Evolutionary conservation across 2,113 vertebrate genomes (phyloP), one percentile per base, ranked within the genome.

Genomic region (Hippocampus zosterae): DNA sequence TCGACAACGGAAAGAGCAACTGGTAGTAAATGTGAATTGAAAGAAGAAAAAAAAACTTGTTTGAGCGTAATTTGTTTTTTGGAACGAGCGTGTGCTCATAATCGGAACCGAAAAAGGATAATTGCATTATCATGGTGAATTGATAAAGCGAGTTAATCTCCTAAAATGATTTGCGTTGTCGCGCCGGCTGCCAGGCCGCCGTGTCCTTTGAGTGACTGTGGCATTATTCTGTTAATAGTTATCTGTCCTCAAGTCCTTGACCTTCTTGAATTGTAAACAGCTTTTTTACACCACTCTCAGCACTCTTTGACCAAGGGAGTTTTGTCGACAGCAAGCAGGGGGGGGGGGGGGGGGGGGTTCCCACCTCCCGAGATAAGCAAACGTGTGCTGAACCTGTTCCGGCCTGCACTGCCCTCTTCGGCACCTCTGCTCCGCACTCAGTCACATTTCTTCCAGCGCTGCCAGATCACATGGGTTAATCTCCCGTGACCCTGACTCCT

Each of bases 181-280:
- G 41, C 64, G 65, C 75, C 65, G 44, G 63, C 65, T 48, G 65
- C 63, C 71, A 65, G 25, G 61, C 56, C 55, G 77, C 68, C 65
- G 82, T 85, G 81, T 88, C 88, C 88, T 91, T 90, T 93, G 90
- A 94, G 91, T 91, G 90, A 91, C 89, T 90, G 91, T 89, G 89
- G 91, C 84, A 91, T 94, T 93, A 94, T 94, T 95, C 93, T 94
- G 93, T 92, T 96, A 95, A 95, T 94, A 93, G 93, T 94, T 95
- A 95, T 97, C 95, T 96, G 92, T 94, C 93, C 92, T 85, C 89
- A 92, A 95, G 95, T 95, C 94, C 95, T 96, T 98, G 96, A 98
- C 95, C 96, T 91, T 91, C 90, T 82, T 8, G 72, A 84, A 89
- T 93, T 96, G 94, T 96, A 97, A 97, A 97, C 94, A 96, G 86